Conservation (phyloP, 1,140 invertebrate species). For the Drosophila asahinai region DNA sequence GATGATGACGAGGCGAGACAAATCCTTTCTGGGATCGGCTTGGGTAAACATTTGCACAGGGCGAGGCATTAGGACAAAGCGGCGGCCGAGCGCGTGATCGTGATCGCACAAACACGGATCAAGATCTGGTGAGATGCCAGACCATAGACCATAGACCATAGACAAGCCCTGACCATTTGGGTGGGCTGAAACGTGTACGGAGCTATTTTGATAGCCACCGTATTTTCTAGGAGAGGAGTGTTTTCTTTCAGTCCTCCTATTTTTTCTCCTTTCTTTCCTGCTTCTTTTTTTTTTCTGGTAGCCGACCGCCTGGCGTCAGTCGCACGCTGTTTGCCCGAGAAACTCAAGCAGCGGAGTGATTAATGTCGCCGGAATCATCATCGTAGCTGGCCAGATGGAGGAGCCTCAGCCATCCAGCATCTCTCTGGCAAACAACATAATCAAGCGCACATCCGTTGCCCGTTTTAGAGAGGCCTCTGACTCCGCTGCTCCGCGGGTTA, state of each 20-base stretch:
- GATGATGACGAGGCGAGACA: slow-evolving; percentile 57
- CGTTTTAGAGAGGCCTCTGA: not conserved
- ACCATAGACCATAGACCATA: not conserved
- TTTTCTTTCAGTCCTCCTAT: slow-evolving; percentile 20
- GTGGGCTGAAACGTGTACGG: slow-evolving; percentile 75
- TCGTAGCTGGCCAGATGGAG: slow-evolving; percentile 13
- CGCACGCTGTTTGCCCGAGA: slow-evolving; percentile 60
- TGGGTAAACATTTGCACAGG: slow-evolving; percentile 74
- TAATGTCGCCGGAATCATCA: slow-evolving; percentile 61
- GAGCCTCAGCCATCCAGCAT: not conserved
- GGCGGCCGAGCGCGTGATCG: slow-evolving; percentile 70
- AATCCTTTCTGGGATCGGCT: slow-evolving; percentile 72
- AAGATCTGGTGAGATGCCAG: slow-evolving; percentile 15
- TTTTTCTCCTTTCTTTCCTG: not conserved
- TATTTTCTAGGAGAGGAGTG: slow-evolving; percentile 28
- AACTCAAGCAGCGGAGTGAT: slow-evolving; percentile 68
- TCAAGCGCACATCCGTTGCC: slow-evolving; percentile 74
- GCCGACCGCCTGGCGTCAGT: slow-evolving; percentile 60
- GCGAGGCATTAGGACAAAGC: slow-evolving; percentile 66
- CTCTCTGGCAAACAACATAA: slow-evolving; percentile 73
- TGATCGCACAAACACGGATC: slow-evolving; percentile 67
- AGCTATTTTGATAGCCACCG: slow-evolving; percentile 80
- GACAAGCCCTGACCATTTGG: slow-evolving; percentile 66
- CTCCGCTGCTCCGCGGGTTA: slow-evolving; percentile 34
- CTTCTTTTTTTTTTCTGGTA: slow-evolving; percentile 18